Evolutionary conservation across 2,797 vertebrate species (phyloP).

Genomic region (Pangasius sanitwongsei): DNA sequence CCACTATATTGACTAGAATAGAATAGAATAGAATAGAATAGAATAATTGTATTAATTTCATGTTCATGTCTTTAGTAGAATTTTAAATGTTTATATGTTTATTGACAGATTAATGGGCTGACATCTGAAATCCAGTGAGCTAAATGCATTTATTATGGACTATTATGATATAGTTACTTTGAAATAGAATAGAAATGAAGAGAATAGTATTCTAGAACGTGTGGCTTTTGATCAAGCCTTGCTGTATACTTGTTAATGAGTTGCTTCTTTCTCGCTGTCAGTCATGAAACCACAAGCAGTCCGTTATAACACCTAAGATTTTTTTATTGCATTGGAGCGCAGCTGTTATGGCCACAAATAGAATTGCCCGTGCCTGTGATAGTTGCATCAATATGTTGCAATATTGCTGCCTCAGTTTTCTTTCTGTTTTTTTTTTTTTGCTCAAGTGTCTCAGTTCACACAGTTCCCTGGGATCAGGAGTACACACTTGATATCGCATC

Average conservation of each 20-base stretch:
- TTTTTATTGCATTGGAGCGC: neutral
- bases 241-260: neutral
- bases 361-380: neutral
- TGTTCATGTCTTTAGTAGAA: neutral
- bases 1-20: neutral
- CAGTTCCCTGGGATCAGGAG: neutral
- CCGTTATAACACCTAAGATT: neutral
- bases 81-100: neutral
- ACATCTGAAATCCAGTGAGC: neutral
- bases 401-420: constrained; percentile 22
- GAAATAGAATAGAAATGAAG: neutral
- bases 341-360: constrained; percentile 29
- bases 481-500: neutral
- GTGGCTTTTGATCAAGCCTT: neutral
- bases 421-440: neutral
- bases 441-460: neutral
- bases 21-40: neutral
- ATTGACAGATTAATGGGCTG: neutral
- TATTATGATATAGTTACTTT: neutral
- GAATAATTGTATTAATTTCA: neutral
- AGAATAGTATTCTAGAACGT: neutral
- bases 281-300: neutral
- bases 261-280: neutral
- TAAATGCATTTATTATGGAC: neutral
- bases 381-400: constrained; percentile 37